A percentile compares a stretch with the other conserved stretches of the same genome.
These are phyloP conservation scores for Fragum fragum DNA, from an alignment of 2,888 invertebrate genomes.

Conservation along the genomic window DNA sequence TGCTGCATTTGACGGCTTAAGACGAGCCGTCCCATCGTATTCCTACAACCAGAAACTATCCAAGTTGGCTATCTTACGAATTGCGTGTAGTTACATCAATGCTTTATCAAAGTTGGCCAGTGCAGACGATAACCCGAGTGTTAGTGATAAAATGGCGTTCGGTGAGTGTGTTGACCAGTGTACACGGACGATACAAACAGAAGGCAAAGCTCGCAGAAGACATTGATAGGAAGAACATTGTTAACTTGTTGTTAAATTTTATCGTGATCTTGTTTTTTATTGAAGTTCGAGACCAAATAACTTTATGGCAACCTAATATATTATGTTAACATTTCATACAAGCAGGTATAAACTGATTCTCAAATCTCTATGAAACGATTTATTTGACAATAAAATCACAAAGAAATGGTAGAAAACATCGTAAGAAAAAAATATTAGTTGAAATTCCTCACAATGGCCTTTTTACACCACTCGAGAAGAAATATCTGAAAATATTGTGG, in stretches of 20 bases:
- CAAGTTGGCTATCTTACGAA: slow-evolving; percentile 96
- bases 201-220: slow-evolving; percentile 93
- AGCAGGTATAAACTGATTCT: too few relatives aligned
- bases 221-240: slow-evolving; percentile 69
- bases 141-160: slow-evolving; percentile 89
- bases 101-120: slow-evolving; percentile 93
- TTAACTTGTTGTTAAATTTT: neutral
- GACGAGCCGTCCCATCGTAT: slow-evolving; percentile 95
- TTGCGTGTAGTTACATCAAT: slow-evolving; percentile 97
- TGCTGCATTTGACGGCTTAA: slow-evolving; percentile 96
- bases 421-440: too few relatives aligned
- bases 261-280: too few relatives aligned
- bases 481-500: too few relatives aligned
- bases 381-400: too few relatives aligned
- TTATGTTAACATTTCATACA: too few relatives aligned
- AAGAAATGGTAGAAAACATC: too few relatives aligned
- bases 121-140: slow-evolving; percentile 88
- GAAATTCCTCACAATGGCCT: too few relatives aligned
- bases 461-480: too few relatives aligned
- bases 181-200: slow-evolving; percentile 97
- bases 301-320: too few relatives aligned
- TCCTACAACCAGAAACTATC: slow-evolving; percentile 97
- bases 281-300: too few relatives aligned
- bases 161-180: slow-evolving; percentile 94
- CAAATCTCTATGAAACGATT: too few relatives aligned